Evolutionary conservation across 2,113 vertebrate genomes (phyloP).

Genomic region (Chitala chitala): DNA sequence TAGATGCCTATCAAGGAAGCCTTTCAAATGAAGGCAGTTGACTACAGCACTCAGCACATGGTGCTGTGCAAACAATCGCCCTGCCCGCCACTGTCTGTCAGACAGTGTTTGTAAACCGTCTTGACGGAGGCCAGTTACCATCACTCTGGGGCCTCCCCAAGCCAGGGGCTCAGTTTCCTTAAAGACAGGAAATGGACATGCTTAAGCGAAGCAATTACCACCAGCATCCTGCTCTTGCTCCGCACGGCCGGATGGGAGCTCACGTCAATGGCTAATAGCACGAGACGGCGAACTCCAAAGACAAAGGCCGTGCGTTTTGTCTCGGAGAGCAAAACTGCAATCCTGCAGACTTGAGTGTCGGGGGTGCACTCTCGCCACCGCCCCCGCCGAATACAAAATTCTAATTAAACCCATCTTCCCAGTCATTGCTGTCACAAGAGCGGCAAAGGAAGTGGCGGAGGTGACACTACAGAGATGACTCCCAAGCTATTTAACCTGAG

Average conservation of each 20-base stretch:
- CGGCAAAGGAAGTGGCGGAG: background rate
- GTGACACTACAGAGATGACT: background rate
- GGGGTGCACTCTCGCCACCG: background rate
- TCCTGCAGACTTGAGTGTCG: background rate
- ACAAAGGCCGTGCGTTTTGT: background rate
- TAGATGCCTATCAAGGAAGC: background rate
- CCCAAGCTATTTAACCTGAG: background rate
- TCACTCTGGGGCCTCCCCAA: background rate
- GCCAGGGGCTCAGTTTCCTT: background rate
- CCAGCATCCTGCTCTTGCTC: background rate
- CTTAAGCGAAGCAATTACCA: constrained; percentile 11
- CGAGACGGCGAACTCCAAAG: background rate
- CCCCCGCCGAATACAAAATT: background rate
- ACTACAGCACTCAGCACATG: background rate
- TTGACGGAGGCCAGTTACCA: background rate
- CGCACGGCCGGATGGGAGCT: background rate
- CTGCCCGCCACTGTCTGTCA: background rate
- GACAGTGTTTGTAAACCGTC: constrained; percentile 11
- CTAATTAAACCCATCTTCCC: background rate
- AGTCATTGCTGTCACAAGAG: background rate
- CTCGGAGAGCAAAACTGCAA: background rate
- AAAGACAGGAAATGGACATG: background rate
- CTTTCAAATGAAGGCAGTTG: background rate
- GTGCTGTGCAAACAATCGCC: constrained; percentile 11
- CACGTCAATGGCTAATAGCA: background rate